A percentile compares a stretch with the other conserved stretches of the same genome.
Evolutionary conservation across 2,113 vertebrate genomes (phyloP).

Genomic region (Corythaixoides concolor): DNA sequence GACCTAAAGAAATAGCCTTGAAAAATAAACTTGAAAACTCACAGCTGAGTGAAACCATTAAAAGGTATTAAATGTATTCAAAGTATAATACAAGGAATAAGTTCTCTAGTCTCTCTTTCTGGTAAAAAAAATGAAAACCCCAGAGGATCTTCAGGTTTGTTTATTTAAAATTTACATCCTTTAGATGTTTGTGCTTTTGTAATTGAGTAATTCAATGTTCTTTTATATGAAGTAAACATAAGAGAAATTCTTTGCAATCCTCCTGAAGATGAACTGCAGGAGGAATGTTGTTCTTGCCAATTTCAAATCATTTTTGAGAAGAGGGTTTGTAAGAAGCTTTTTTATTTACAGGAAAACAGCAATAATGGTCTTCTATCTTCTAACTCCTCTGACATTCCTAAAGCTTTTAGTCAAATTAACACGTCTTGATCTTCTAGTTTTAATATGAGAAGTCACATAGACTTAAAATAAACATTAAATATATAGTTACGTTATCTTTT

Average conservation of each 20-base stretch:
- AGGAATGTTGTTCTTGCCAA: constrained; percentile 13
- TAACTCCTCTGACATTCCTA: background rate
- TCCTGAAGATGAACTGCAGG: constrained; percentile 22
- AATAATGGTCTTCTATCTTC: background rate
- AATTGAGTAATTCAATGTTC: constrained; percentile 36
- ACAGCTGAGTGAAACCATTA: background rate
- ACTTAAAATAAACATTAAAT: background rate
- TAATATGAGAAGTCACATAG: background rate
- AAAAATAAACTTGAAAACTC: background rate
- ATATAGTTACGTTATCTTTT: background rate
- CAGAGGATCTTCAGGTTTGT: constrained; percentile 22
- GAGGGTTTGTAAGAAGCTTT: background rate
- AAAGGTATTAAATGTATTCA: background rate
- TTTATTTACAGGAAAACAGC: background rate
- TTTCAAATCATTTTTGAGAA: constrained; percentile 24
- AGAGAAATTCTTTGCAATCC: constrained; percentile 55
- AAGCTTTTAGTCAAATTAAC: background rate
- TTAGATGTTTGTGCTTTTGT: background rate
- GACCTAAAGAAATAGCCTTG: background rate
- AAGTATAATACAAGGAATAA: background rate
- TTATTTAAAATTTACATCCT: constrained; percentile 26
- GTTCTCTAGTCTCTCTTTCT: background rate
- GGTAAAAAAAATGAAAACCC: constrained; percentile 17
- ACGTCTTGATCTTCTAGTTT: background rate
- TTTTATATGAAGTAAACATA: constrained; percentile 26